phyloP scores from a whole-genome alignment of 2,797 vertebrate genomes.

The Phrynocephalus forsythii region DNA sequence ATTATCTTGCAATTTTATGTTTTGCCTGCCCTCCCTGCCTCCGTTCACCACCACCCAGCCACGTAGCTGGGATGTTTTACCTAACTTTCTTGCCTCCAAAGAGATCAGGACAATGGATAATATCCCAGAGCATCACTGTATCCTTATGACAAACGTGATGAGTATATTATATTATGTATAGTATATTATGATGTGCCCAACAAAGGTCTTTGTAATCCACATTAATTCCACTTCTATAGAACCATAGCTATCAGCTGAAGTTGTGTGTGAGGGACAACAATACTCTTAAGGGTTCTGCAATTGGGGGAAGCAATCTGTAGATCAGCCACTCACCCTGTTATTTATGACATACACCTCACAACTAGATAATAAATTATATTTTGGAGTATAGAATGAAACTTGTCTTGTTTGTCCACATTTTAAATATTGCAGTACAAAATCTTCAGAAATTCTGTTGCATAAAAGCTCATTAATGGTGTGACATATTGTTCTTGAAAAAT shows the following conservation, averaged over 20 bases:
- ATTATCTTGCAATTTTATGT: too few relatives aligned
- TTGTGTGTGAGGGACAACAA: not conserved
- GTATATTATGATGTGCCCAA: not conserved
- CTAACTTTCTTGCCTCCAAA: not conserved
- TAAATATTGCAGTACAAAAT: slow-evolving; percentile 1
- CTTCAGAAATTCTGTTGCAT: not conserved
- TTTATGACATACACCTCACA: not conserved
- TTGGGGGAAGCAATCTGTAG: not conserved
- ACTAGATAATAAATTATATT: not conserved
- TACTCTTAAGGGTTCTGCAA: not conserved
- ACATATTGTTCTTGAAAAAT: slow-evolving; percentile 22
- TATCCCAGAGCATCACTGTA: not conserved
- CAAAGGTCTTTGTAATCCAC: not conserved
- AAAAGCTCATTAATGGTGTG: slow-evolving; percentile 13
- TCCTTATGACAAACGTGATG: not conserved
- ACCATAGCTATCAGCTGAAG: too few relatives aligned
- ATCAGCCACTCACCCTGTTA: not conserved
- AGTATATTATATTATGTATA: too few relatives aligned
- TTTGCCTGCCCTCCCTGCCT: too few relatives aligned
- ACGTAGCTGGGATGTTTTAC: not conserved
- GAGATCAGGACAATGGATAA: too few relatives aligned
- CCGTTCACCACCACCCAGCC: too few relatives aligned
- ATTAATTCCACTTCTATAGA: not conserved
- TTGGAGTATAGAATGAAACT: not conserved
- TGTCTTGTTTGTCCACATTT: slow-evolving; percentile 8